phyloP scores from a whole-genome alignment of 2,888 invertebrate genomes.

The Pachydiplax longipennis region DNA sequence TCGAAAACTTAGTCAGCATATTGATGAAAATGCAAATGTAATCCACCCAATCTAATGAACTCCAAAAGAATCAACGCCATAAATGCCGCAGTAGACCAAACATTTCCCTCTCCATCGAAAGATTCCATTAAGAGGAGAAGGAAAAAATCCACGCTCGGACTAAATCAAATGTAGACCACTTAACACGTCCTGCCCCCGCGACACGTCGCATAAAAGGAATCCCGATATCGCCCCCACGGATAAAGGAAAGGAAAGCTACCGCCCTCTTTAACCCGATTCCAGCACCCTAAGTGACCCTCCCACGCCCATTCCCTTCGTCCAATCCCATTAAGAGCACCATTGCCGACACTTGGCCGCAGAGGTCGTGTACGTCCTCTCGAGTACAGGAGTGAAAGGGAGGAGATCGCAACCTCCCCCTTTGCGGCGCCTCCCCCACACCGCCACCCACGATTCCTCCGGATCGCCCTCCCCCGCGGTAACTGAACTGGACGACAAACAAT shows the following conservation, averaged over 20 bases:
- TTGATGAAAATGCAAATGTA: too few relatives aligned
- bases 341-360: constrained; percentile 29
- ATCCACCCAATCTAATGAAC: too few relatives aligned
- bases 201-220: not conserved
- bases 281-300: not conserved
- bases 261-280: not conserved
- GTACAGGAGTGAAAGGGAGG: not conserved
- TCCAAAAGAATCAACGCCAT: too few relatives aligned
- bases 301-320: not conserved
- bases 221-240: not conserved
- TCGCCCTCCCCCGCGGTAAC: not conserved
- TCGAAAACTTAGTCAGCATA: too few relatives aligned
- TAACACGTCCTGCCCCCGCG: not conserved
- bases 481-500: not conserved
- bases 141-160: too few relatives aligned
- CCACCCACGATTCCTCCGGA: not conserved
- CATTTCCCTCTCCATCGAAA: too few relatives aligned
- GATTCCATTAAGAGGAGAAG: too few relatives aligned
- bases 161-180: too few relatives aligned
- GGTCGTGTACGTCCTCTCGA: not conserved
- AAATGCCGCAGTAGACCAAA: too few relatives aligned
- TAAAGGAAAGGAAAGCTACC: not conserved
- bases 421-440: not conserved
- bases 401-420: not conserved
- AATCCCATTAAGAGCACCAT: constrained; percentile 31